phyloP scores from a whole-genome alignment of 2,888 invertebrate genomes.

The Polymixis flavicincta region DNA sequence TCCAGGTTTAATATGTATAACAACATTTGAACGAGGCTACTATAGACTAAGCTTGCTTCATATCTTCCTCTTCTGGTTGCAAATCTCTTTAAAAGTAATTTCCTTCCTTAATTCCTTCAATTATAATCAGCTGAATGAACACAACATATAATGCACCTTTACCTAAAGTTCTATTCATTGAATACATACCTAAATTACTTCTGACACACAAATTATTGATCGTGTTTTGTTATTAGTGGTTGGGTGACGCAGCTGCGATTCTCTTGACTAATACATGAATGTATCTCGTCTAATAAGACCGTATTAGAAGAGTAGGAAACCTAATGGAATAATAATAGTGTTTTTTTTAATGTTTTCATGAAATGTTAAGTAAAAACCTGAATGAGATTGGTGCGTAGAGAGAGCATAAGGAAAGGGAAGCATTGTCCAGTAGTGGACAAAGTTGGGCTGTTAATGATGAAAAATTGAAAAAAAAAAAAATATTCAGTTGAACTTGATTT shows the following conservation, averaged over 20 bases:
- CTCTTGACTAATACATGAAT: conserved; percentile 11
- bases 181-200: not conserved
- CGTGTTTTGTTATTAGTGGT: conserved; percentile 2
- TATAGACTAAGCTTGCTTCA: not conserved
- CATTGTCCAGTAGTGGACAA: not conserved
- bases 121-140: not conserved
- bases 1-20: too few relatives aligned
- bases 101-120: not conserved
- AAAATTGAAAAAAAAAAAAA: not conserved
- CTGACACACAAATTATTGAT: conserved; percentile 13
- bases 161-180: too few relatives aligned
- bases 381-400: not conserved
- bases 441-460: not conserved
- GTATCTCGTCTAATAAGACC: not conserved
- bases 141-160: not conserved
- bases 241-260: conserved; percentile 9
- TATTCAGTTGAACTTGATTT: not conserved
- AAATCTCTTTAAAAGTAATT: not conserved
- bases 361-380: too few relatives aligned
- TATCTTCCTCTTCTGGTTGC: not conserved
- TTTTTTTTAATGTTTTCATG: not conserved
- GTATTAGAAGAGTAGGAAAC: not conserved
- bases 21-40: not conserved
- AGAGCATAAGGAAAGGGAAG: not conserved
- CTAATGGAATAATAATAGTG: not conserved